phyloP scores from a whole-genome alignment of 1,140 invertebrate species.

The Chironomus striatipennis region DNA sequence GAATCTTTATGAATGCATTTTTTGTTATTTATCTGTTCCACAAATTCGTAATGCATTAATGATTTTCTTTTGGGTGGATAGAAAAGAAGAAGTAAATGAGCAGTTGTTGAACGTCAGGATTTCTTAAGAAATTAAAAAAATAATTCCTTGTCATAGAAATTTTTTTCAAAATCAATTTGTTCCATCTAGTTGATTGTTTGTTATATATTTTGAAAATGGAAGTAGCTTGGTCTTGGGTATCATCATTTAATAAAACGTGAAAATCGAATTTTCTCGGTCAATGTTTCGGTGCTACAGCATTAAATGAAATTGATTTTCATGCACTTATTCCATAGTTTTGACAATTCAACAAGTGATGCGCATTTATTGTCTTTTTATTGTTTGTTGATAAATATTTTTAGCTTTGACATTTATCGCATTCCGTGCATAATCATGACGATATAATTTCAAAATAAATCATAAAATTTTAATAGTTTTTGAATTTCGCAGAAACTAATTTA shows the following conservation, averaged over 20 bases:
- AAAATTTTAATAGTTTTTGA: too few relatives aligned
- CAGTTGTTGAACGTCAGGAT: constrained; percentile 19
- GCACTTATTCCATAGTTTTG: not conserved
- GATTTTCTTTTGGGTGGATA: not conserved
- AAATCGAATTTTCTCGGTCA: constrained; percentile 10
- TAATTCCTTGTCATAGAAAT: not conserved
- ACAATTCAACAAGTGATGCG: not conserved
- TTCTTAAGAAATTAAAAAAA: constrained; percentile 6
- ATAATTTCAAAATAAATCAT: too few relatives aligned
- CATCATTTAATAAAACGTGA: constrained; percentile 3
- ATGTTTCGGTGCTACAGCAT: not conserved
- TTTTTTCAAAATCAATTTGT: not conserved
- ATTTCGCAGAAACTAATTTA: too few relatives aligned
- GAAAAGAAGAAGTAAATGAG: not conserved
- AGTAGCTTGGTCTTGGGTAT: not conserved
- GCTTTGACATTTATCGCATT: not conserved
- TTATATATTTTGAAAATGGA: constrained; percentile 1
- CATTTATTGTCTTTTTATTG: constrained; percentile 1
- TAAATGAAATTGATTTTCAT: constrained; percentile 21
- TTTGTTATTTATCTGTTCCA: constrained; percentile 10
- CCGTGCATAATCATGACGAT: too few relatives aligned
- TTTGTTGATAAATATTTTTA: not conserved
- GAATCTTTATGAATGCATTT: not conserved
- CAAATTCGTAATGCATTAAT: constrained; percentile 15
- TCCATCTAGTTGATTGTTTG: constrained; percentile 21